Evolutionary conservation across 2,797 vertebrate species (phyloP), one percentile per base, ranked within the genome.

Genomic region (Pelodytes ibericus): DNA sequence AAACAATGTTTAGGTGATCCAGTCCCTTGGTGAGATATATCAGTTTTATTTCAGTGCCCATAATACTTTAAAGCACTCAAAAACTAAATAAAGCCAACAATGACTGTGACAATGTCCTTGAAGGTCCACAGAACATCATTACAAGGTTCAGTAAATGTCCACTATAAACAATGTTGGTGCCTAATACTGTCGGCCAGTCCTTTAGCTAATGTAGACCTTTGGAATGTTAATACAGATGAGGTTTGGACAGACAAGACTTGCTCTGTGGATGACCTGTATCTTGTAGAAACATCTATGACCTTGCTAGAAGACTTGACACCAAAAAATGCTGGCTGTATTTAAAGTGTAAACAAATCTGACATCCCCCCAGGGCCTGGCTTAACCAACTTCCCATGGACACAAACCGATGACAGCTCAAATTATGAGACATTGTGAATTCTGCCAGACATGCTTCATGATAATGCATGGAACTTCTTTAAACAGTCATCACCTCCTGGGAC

Each of bases 341-440:
- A 62, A 70, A 27, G 44, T 24, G 41, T 44, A 76, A 76, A 27
- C 65, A 31, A 22, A 29, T 39, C 41, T 69, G 65, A 70, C 66
- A 20, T 27, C 11, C 57, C 63, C 58, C 47, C 44, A 44, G 66
- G 58, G 41, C 44, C 30, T 10, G 44, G 44, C 53, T 53, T 13
- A 13, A 56, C 22, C 29, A 11, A 8, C n/a, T 57, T 44, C 67
- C 74, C 67, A 64, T 62, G 30, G 31, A 70, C 68, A 71, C 39
- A 2, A 58, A 25, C n/a, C 51, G 58, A 39, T 53, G 67, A 77
- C 75, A 71, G 36, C 36, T 71, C 8, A 36, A 65, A 71, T 58
- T 31, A 71, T 72, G 47, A 49, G 49, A 59, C 39, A 77, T 31
- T 61, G 41, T 47, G 31, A 64, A 59, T 36, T 29, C 67, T 41